phyloP scores from a whole-genome alignment of 2,113 vertebrate genomes.

The Myocastor coypus region DNA sequence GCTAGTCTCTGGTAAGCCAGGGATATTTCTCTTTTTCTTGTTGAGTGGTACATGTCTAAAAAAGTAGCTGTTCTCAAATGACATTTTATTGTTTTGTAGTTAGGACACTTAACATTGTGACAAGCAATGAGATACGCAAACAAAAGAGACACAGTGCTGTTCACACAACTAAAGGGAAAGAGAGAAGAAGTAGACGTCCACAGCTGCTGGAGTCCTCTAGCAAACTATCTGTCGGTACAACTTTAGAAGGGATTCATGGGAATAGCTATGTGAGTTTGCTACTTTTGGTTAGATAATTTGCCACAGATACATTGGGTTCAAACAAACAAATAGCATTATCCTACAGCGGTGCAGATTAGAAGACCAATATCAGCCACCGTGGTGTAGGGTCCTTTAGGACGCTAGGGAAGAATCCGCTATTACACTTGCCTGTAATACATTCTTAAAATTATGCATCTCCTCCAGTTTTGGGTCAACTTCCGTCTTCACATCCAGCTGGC shows the following conservation, averaged over 20 bases:
- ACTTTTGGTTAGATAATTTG: not conserved
- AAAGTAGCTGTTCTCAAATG: not conserved
- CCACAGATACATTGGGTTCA: not conserved
- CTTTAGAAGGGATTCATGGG: not conserved
- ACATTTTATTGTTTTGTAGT: not conserved
- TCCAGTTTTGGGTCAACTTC: not conserved
- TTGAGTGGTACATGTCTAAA: not conserved
- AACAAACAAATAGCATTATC: not conserved
- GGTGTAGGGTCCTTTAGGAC: not conserved
- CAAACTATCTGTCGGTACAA: not conserved
- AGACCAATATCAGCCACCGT: not conserved
- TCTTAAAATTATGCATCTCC: too few relatives aligned
- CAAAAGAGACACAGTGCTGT: not conserved
- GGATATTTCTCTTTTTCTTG: not conserved
- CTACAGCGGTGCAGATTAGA: not conserved
- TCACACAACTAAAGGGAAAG: not conserved
- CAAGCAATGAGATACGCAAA: constrained; percentile 14
- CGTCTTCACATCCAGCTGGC: not conserved
- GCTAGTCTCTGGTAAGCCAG: not conserved
- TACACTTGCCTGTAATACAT: not conserved
- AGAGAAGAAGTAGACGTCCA: not conserved
- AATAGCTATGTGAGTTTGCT: not conserved
- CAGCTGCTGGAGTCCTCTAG: not conserved
- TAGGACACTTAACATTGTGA: not conserved
- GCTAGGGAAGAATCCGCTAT: not conserved